Percentiles rank a stretch among this genome's conserved stretches.
Conservation (phyloP, 2,888 invertebrate genomes). For the Lymantria dispar region DNA sequence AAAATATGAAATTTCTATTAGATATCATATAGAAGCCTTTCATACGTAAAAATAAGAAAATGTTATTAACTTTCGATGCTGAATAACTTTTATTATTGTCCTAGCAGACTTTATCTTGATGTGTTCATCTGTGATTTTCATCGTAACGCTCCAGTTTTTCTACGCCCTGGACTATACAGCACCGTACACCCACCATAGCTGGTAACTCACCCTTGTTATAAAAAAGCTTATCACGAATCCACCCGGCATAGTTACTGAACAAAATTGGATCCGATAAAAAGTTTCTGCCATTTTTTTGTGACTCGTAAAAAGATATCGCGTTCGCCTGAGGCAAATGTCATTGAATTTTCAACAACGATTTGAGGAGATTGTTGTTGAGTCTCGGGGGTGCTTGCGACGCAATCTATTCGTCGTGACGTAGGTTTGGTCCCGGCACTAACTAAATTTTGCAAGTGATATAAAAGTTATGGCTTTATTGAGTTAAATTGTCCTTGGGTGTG, state of each 20-base stretch:
- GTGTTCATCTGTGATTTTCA: conserved; percentile 30
- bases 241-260: conserved; percentile 61
- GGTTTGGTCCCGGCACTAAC: conserved; percentile 13
- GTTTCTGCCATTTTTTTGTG: conserved; percentile 55
- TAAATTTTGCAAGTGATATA: no score
- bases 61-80: not conserved
- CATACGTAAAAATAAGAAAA: not conserved
- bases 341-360: conserved; percentile 62
- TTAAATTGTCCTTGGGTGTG: no score
- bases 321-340: conserved; percentile 53
- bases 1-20: not conserved
- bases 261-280: conserved; percentile 67
- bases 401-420: conserved; percentile 38
- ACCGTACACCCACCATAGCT: conserved; percentile 8
- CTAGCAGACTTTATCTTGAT: conserved; percentile 14
- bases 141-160: conserved; percentile 11
- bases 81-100: conserved; percentile 19
- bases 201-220: conserved; percentile 52
- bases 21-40: not conserved
- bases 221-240: conserved; percentile 65
- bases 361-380: conserved; percentile 48
- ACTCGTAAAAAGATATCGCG: conserved; percentile 60
- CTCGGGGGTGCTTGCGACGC: conserved; percentile 35
- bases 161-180: not conserved
- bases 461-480: no score